Percentiles rank a stretch among this genome's conserved stretches.
Conservation (phyloP, 1,140 invertebrate genomes). For the Aphelenchoides avenae region DNA sequence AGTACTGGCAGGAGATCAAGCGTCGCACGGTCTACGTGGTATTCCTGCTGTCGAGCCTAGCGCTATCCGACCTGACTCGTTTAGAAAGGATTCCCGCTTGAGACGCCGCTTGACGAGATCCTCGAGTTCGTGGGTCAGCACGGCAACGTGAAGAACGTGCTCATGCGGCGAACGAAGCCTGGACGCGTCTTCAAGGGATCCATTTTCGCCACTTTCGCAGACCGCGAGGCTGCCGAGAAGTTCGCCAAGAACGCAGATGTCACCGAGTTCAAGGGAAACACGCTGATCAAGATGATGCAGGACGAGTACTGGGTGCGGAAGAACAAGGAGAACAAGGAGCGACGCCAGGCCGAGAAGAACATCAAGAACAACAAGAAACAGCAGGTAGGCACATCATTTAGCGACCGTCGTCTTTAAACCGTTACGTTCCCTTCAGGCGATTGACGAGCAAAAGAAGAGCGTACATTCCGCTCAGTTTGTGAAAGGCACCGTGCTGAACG, state of each 20-base stretch:
- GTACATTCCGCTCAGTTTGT: constrained; percentile 32
- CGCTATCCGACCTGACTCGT: constrained; percentile 19
- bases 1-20: constrained; percentile 73
- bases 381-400: constrained; percentile 32
- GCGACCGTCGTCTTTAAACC: constrained; percentile 41
- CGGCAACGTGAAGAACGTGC: constrained; percentile 72
- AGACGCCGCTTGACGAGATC: constrained; percentile 69
- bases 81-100: constrained; percentile 77
- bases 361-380: constrained; percentile 60
- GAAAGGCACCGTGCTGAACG: constrained; percentile 50
- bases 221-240: constrained; percentile 69
- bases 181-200: constrained; percentile 74
- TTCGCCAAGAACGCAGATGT: constrained; percentile 71
- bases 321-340: constrained; percentile 64
- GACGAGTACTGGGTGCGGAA: constrained; percentile 70
- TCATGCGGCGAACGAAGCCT: constrained; percentile 47
- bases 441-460: constrained; percentile 21
- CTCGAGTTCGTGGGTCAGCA: constrained; percentile 71
- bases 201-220: constrained; percentile 78
- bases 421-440: constrained; percentile 42
- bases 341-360: constrained; percentile 58
- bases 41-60: constrained; percentile 17
- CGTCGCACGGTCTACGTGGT: constrained; percentile 73
- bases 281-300: constrained; percentile 47
- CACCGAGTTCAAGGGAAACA: constrained; percentile 69